Evolutionary conservation across 2,888 invertebrate genomes (phyloP).

Genomic region (Chesias legatella): DNA sequence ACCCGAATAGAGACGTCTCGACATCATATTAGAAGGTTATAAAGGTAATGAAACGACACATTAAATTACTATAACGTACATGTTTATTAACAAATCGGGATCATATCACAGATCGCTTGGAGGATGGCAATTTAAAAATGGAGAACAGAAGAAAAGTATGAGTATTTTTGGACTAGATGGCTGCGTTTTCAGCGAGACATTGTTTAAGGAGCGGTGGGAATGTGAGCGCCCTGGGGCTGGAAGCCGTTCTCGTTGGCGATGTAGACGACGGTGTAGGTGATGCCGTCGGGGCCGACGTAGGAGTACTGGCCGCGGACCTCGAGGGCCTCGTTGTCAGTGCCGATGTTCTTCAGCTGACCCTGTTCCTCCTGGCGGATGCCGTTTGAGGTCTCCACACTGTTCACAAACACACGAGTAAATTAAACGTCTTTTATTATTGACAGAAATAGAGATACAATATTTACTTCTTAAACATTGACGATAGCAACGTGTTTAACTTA

Average conservation of each 20-base stretch:
- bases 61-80: constrained; percentile 47
- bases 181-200: constrained; percentile 23
- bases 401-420: too few relatives aligned
- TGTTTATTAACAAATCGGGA: constrained; percentile 61
- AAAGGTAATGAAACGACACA: constrained; percentile 9
- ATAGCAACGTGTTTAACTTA: too few relatives aligned
- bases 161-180: constrained; percentile 32
- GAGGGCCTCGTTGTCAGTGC: constrained; percentile 50
- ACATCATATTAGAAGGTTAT: constrained; percentile 6
- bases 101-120: constrained; percentile 72
- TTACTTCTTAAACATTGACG: too few relatives aligned
- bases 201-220: constrained; percentile 42
- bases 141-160: constrained; percentile 32
- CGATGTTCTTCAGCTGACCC: constrained; percentile 45
- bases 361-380: constrained; percentile 40
- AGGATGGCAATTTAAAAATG: constrained; percentile 40
- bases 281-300: constrained; percentile 67
- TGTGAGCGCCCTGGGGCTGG: constrained; percentile 62
- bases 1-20: background rate
- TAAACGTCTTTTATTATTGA: too few relatives aligned
- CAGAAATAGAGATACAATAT: too few relatives aligned
- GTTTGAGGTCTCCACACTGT: constrained; percentile 55
- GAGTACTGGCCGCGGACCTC: constrained; percentile 52
- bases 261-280: constrained; percentile 69
- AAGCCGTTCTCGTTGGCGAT: constrained; percentile 77